These are phyloP conservation scores for Butastur rufipennis DNA, from an alignment of 2,113 vertebrate genomes.

Conservation along the genomic window DNA sequence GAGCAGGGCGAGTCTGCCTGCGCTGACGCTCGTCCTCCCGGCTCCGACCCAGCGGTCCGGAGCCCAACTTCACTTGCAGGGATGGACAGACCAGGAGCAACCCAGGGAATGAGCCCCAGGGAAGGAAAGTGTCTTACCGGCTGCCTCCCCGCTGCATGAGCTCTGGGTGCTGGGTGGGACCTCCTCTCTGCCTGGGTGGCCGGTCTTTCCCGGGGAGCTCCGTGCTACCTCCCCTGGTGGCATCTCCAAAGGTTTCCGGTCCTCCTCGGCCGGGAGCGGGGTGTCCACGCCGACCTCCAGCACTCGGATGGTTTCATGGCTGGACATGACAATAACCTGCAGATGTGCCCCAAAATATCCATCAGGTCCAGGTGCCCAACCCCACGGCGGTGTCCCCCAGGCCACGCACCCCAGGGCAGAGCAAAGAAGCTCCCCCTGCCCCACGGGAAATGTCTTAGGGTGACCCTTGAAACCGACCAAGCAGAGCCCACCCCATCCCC, in stretches of 20 bases:
- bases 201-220: neutral
- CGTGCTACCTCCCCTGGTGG: neutral
- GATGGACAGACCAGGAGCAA: neutral
- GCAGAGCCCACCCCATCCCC: neutral
- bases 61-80: rapidly evolving
- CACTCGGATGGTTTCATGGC: conserved; percentile 94
- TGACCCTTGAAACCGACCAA: neutral
- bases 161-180: conserved; percentile 7
- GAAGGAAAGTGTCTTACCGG: conserved; percentile 48
- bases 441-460: rapidly evolving
- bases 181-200: neutral
- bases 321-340: conserved; percentile 96
- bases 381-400: rapidly evolving
- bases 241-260: conserved; percentile 64
- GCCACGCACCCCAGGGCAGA: neutral
- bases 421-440: neutral
- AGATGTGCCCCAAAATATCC: rapidly evolving
- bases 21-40: rapidly evolving
- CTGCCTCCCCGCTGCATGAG: neutral
- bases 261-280: conserved; percentile 70
- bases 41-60: rapidly evolving
- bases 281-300: conserved; percentile 90
- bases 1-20: neutral
- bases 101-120: neutral
- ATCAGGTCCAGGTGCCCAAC: neutral